Percentiles rank a stretch among this genome's conserved stretches.
phyloP scores from a whole-genome alignment of 2,113 vertebrate species.

The Leucopternis melanops region DNA sequence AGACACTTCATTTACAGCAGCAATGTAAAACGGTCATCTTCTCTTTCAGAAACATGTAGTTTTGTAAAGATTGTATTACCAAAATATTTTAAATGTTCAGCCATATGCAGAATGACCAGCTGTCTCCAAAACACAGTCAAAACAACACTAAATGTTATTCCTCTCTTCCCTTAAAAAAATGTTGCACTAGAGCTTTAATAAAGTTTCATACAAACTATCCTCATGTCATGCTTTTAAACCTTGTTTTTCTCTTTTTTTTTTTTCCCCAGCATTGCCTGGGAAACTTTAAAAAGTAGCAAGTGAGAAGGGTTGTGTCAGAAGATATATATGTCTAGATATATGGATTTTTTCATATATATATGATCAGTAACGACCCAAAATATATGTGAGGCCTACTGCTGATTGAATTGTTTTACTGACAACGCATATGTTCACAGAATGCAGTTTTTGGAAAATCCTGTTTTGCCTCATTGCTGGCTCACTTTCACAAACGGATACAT shows the following conservation, averaged over 20 bases:
- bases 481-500: constrained; percentile 3
- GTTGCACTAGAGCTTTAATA: neutral
- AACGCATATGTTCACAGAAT: neutral
- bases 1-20: neutral
- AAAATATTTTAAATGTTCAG: neutral
- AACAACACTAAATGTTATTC: neutral
- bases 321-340: neutral
- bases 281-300: neutral
- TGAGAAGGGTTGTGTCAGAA: neutral
- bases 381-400: neutral
- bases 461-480: neutral
- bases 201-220: neutral
- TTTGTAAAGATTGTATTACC: neutral
- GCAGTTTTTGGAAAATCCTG: neutral
- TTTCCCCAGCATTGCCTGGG: neutral
- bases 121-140: neutral
- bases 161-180: neutral
- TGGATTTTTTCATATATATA: no score
- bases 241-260: neutral
- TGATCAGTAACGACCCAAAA: neutral
- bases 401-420: neutral
- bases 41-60: neutral
- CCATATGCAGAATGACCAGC: neutral
- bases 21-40: neutral
- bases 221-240: neutral